Base-by-base conservation (phyloP, 2,113 vertebrate genomes). In the Corapipo altera region DNA sequence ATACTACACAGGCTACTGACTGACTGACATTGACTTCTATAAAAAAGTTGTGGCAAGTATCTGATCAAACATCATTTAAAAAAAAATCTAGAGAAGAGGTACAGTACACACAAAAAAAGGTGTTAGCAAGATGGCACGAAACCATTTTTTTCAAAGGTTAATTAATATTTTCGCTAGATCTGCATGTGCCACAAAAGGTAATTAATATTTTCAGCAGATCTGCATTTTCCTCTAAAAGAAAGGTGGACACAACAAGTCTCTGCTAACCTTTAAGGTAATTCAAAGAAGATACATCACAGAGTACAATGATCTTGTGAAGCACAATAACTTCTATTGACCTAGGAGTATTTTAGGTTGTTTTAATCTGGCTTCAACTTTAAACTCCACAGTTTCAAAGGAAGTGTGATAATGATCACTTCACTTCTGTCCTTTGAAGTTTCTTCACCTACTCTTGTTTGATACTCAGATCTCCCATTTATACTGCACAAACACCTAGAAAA, bases 341-440 rank as follows among this genome's bases (percentile, higher is more conserved):
- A 71, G 26, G 43, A 86, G 35, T 74, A 74, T 46, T 93, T 91
- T 64, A 86, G 65, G 43, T 62, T 84, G 37, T 71, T 86, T 92
- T 77, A 91, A 84, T 86, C 75, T 74, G 59, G 33, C 33, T 95
- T 92, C 69, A 88, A 58, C 55, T 88, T 93, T 79, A 88, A 89
- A 91, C 24, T 80, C 28, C 32, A 65, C 15, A 48, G 19, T 77
- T 91, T 62, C 86, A 93, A 93, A 84, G 65, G 19, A 88, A 74
- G 59, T 41, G 27, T 74, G 83, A 77, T 71, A 89, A 84, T 84
- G 57, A 95, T 89, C 72, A 81, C 44, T 86, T 94, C 84, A 71
- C 51, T 62, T 78, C 74, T 77, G 55, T 61, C 39, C 35, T 89
- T 84, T 85, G 65, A 95, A 94, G 73, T 75, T 87, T 72, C 73